A percentile compares a stretch with the other conserved stretches of the same genome.
Conservation (phyloP, 2,797 vertebrate species). For the Danio albolineatus region DNA sequence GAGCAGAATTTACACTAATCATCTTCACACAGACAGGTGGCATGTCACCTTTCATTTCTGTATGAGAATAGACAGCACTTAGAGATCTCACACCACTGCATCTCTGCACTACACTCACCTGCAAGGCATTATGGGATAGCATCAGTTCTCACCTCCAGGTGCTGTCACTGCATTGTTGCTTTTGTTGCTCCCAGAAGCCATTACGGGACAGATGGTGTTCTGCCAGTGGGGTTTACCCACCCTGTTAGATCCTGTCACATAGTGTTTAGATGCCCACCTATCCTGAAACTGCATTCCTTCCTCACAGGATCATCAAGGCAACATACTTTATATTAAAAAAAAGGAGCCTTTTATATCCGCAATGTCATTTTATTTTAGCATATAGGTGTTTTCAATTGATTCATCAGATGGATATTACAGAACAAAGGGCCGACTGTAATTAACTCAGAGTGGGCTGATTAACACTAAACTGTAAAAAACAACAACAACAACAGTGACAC, state of each 20-base stretch:
- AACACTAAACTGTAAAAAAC: constrained; percentile 1
- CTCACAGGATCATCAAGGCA: constrained; percentile 4
- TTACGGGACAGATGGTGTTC: constrained; percentile 68
- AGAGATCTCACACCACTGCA: constrained; percentile 49
- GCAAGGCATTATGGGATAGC: constrained; percentile 26
- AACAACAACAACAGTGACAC: neutral
- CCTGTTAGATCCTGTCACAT: constrained; percentile 62
- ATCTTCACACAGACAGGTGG: neutral
- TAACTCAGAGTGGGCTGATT: neutral
- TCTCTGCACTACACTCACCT: constrained; percentile 2
- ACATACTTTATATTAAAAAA: neutral
- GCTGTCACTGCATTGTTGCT: constrained; percentile 59
- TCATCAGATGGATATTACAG: neutral
- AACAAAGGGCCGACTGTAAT: neutral
- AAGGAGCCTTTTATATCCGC: neutral
- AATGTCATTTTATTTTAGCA: neutral
- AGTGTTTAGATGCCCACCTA: neutral
- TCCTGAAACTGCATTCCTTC: neutral
- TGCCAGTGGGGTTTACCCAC: constrained; percentile 60
- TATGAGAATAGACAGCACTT: constrained; percentile 62
- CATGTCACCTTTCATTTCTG: neutral
- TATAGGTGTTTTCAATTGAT: neutral
- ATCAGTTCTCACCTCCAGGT: constrained; percentile 65
- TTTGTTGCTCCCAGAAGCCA: constrained; percentile 62
- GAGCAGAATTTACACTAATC: neutral